Evolutionary conservation across 1,140 invertebrate genomes (phyloP), one percentile per base, ranked within the genome.

Genomic region (Mactra quadrangularis): DNA sequence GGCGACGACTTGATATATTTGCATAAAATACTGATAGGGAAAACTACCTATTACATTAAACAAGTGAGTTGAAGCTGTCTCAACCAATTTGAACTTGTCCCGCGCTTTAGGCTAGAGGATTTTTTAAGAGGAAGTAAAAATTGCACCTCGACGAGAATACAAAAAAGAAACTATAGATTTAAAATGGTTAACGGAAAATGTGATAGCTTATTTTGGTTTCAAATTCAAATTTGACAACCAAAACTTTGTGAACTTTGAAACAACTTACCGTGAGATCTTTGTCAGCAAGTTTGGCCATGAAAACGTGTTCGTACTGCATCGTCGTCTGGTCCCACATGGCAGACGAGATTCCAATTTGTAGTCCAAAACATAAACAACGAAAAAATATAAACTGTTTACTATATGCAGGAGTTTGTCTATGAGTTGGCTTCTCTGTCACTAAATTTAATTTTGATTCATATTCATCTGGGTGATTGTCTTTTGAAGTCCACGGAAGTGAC

Each of bases 361-460:
- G 50, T 19, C 90, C 90, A 66, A 85, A 89, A 82, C 90, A 90
- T 33, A 87, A 87, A 47, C 82, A 82, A 74, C 89, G 89, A 66
- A 84, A 91, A 55, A 90, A 91, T 27, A 90, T 66, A 59, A 86
- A 84, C 62, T 84, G 88, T 75, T 88, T 90, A 52, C 88, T 90
- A 60, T 84, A 84, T 87, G 83, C 68, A 22, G 50, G 59, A 33
- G 59, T 35, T 7, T 50, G 66, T 53, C 70, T 50, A 13, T 33
- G 53, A 22, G 33, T 25, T 6, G 72, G 79, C 47, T 86, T 85
- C 33, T 87, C 88, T 62, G 85, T 84, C 47, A 62, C 31, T 47
- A 45, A 31, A 22, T 60, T 60, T 52, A 33, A 45, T 47, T 82
- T 50, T 0, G 55, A 31, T 47, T 76, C 55, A 53, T 38, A 31